These are phyloP conservation scores for Erynnis tages DNA, from an alignment of 2,888 invertebrate species.

Conservation along the genomic window DNA sequence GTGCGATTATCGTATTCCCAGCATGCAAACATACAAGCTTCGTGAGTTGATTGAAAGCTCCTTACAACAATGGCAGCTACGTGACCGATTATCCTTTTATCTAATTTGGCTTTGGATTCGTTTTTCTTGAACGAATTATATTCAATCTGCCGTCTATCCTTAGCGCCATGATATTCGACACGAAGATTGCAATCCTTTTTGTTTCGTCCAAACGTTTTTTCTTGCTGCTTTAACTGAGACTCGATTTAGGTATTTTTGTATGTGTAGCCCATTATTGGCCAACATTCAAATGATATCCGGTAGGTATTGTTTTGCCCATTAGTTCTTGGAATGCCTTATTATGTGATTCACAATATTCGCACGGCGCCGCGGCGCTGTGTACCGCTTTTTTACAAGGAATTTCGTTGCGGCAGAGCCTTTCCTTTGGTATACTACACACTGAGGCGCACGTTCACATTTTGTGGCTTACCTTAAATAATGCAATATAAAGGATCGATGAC, in stretches of 20 bases:
- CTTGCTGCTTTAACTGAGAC: background rate
- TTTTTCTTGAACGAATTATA: slow-evolving; percentile 49
- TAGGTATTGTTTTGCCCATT: slow-evolving; percentile 32
- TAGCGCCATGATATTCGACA: slow-evolving; percentile 39
- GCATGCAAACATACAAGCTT: slow-evolving; percentile 38
- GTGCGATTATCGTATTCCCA: slow-evolving; percentile 21
- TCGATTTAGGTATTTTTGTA: background rate
- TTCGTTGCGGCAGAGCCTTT: slow-evolving; percentile 27
- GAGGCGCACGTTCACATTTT: too few relatives aligned
- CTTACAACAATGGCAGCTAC: slow-evolving; percentile 53
- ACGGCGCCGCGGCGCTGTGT: slow-evolving; percentile 40
- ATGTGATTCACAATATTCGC: slow-evolving; percentile 60
- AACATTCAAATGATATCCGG: slow-evolving; percentile 29
- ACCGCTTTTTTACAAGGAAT: slow-evolving; percentile 53
- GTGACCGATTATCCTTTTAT: slow-evolving; percentile 63
- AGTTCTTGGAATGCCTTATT: slow-evolving; percentile 50
- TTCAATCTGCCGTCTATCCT: slow-evolving; percentile 35
- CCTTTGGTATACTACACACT: too few relatives aligned
- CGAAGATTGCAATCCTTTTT: slow-evolving; percentile 1
- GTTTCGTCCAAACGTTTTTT: too few relatives aligned
- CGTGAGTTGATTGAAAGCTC: slow-evolving; percentile 62
- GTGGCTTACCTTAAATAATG: too few relatives aligned
- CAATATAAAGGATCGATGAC: too few relatives aligned
- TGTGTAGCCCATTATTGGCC: background rate
- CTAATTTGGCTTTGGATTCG: slow-evolving; percentile 60